These are phyloP conservation scores for Phytoseiulus persimilis DNA, from an alignment of 2,888 invertebrate genomes.

Conservation along the genomic window DNA sequence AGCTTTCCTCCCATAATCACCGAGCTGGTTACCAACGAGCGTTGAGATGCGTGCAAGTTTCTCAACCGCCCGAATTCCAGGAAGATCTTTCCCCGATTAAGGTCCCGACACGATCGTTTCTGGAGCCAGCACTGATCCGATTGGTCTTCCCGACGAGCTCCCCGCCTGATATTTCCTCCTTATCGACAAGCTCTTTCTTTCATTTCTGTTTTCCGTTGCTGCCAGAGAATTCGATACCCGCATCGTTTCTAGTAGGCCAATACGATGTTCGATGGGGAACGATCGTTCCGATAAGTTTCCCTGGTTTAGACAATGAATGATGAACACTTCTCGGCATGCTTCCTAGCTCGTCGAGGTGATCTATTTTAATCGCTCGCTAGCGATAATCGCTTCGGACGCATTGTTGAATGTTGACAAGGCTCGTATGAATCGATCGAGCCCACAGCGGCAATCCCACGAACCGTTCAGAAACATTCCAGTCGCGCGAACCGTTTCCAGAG, in stretches of 20 bases:
- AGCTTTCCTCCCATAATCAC: too few relatives aligned
- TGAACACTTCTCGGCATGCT: neutral
- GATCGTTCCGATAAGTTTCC: neutral
- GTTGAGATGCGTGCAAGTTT: too few relatives aligned
- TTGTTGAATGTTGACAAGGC: neutral
- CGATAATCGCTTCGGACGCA: neutral
- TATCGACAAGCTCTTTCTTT: too few relatives aligned
- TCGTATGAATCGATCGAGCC: neutral
- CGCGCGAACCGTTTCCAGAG: too few relatives aligned
- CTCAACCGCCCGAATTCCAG: too few relatives aligned
- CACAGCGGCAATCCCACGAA: neutral
- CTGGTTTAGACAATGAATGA: neutral
- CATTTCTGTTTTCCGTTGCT: too few relatives aligned
- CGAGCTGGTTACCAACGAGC: too few relatives aligned
- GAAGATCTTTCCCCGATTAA: too few relatives aligned
- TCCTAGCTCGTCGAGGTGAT: neutral
- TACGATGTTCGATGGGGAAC: neutral
- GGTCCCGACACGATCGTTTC: too few relatives aligned
- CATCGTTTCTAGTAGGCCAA: neutral
- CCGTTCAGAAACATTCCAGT: neutral
- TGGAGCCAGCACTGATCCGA: too few relatives aligned
- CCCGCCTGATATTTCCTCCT: too few relatives aligned
- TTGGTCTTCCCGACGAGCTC: too few relatives aligned
- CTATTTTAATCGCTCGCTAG: neutral
- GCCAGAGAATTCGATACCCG: neutral